phyloP scores from a whole-genome alignment of 2,888 invertebrate genomes.

The Ectemnius lituratus region DNA sequence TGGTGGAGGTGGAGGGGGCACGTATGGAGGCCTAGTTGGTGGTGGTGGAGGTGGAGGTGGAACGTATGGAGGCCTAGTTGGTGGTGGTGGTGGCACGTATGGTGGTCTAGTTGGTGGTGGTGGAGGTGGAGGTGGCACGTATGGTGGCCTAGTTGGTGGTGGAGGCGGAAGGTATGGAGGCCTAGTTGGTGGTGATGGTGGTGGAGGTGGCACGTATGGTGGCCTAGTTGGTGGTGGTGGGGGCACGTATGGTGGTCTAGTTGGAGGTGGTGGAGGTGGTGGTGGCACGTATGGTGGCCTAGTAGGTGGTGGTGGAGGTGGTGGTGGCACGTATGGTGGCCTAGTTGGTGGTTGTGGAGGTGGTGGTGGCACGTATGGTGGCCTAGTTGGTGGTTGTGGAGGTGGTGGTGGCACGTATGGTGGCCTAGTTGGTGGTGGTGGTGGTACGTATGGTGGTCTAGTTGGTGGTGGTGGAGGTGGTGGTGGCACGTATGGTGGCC shows the following conservation, averaged over 20 bases:
- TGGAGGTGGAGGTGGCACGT: constrained; percentile 70
- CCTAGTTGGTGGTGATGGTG: constrained; percentile 23
- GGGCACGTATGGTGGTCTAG: constrained; percentile 19
- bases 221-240: constrained; percentile 43
- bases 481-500: constrained; percentile 32
- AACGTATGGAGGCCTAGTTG: constrained; percentile 45
- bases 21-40: constrained; percentile 15
- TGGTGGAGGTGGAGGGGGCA: constrained; percentile 22
- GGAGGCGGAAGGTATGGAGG: constrained; percentile 33
- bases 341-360: constrained; percentile 10
- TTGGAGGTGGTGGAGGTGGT: constrained; percentile 64
- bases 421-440: constrained; percentile 63
- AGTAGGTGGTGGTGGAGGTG: constrained; percentile 68
- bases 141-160: constrained; percentile 50
- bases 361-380: constrained; percentile 28
- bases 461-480: constrained; percentile 64
- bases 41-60: constrained; percentile 70
- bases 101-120: constrained; percentile 67
- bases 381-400: constrained; percentile 42
- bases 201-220: not conserved
- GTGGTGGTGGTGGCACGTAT: constrained; percentile 45
- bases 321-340: constrained; percentile 16
- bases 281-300: constrained; percentile 59
- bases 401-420: constrained; percentile 70
- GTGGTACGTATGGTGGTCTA: constrained; percentile 53